A percentile compares a stretch with the other conserved stretches of the same genome.
phyloP scores from a whole-genome alignment of 2,113 vertebrate genomes.

The Oceanites oceanicus region DNA sequence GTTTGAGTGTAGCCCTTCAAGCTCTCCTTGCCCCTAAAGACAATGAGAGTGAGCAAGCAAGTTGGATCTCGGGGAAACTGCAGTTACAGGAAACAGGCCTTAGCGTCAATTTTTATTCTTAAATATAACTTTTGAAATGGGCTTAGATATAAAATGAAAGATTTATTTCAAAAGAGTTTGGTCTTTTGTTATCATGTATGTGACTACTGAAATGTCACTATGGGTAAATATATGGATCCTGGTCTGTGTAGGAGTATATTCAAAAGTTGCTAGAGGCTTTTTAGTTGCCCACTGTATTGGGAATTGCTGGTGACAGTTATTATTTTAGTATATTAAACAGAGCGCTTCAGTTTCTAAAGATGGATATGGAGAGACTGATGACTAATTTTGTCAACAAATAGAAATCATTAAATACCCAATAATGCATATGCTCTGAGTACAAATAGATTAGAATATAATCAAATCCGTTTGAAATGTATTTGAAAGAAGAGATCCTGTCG shows the following conservation, averaged over 20 bases:
- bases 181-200: neutral
- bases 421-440: neutral
- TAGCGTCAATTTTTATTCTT: neutral
- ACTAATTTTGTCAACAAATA: neutral
- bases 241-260: neutral
- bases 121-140: neutral
- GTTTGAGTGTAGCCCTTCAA: neutral
- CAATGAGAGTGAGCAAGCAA: neutral
- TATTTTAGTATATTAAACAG: neutral
- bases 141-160: neutral
- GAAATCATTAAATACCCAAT: neutral
- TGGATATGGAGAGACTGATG: neutral
- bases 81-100: neutral
- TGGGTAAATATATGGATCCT: neutral
- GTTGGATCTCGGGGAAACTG: neutral
- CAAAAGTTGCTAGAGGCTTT: neutral
- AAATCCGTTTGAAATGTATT: neutral
- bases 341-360: neutral
- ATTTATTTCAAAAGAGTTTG: neutral
- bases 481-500: neutral
- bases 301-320: neutral
- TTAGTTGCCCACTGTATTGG: neutral
- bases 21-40: neutral
- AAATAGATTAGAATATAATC: neutral
- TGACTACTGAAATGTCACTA: neutral